These are phyloP conservation scores for Zaprionus ghesquierei DNA, from an alignment of 1,140 invertebrate genomes.

Conservation along the genomic window DNA sequence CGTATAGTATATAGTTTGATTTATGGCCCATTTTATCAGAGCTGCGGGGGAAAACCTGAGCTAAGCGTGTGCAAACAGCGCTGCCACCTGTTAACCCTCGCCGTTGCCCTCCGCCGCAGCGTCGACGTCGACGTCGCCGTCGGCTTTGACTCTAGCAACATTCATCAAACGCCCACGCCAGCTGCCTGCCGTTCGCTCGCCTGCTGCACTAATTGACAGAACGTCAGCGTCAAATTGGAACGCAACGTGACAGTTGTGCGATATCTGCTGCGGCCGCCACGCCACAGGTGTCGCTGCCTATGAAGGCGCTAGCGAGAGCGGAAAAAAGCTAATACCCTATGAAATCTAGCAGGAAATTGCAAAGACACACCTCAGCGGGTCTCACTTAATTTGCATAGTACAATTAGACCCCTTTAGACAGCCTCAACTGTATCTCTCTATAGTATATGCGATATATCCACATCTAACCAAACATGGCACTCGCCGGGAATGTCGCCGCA, in stretches of 20 bases:
- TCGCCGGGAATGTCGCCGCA: constrained; percentile 70
- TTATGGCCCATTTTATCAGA: constrained; percentile 66
- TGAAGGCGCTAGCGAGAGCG: neutral
- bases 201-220: constrained; percentile 66
- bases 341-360: neutral
- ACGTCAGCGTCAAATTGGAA: constrained; percentile 68
- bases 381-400: neutral
- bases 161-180: constrained; percentile 69
- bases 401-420: neutral
- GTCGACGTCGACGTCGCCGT: constrained; percentile 21
- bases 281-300: constrained; percentile 23
- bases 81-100: constrained; percentile 10
- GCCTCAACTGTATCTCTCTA: constrained; percentile 15
- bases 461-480: constrained; percentile 34
- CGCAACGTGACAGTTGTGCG: constrained; percentile 37
- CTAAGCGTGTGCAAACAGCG: constrained; percentile 32
- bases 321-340: neutral
- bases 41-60: constrained; percentile 55
- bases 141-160: constrained; percentile 48
- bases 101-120: constrained; percentile 1
- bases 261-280: constrained; percentile 14
- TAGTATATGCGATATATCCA: constrained; percentile 3
- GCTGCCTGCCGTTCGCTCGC: neutral
- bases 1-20: constrained; percentile 55
- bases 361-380: neutral